Conservation (phyloP, 2,888 invertebrate genomes). For the Acanthosepion lycidas region DNA sequence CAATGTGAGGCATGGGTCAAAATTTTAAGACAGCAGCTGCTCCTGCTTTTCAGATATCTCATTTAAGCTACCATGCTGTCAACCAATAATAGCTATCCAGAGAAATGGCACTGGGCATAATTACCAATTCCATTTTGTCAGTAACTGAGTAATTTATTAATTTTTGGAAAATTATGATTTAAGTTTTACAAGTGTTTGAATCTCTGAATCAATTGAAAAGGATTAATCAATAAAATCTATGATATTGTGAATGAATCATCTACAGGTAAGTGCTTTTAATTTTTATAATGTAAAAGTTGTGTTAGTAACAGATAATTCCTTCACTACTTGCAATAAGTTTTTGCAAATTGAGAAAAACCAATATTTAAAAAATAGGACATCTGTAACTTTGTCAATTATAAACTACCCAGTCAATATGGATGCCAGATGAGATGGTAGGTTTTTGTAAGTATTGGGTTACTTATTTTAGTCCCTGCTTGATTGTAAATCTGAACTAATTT, state of each 20-base stretch:
- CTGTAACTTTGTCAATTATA: no score
- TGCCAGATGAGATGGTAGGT: no score
- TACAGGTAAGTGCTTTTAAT: neutral
- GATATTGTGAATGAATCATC: neutral
- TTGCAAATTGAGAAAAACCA: no score
- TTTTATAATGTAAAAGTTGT: neutral
- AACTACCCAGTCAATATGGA: no score
- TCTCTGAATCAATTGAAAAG: neutral
- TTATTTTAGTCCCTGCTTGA: no score
- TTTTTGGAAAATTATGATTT: neutral
- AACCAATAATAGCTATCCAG: neutral
- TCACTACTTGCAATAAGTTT: no score
- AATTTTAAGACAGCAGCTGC: neutral
- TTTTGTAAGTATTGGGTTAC: no score
- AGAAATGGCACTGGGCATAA: neutral
- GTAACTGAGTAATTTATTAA: neutral
- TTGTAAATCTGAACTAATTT: no score
- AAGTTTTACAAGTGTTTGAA: neutral
- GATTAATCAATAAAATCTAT: neutral
- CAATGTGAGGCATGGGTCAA: neutral
- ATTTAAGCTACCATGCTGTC: neutral
- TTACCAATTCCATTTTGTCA: neutral
- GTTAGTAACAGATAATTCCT: no score
- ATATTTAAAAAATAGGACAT: no score
- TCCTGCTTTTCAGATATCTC: neutral